phyloP scores from a whole-genome alignment of 2,113 vertebrate genomes.

The Oncorhynchus keta region DNA sequence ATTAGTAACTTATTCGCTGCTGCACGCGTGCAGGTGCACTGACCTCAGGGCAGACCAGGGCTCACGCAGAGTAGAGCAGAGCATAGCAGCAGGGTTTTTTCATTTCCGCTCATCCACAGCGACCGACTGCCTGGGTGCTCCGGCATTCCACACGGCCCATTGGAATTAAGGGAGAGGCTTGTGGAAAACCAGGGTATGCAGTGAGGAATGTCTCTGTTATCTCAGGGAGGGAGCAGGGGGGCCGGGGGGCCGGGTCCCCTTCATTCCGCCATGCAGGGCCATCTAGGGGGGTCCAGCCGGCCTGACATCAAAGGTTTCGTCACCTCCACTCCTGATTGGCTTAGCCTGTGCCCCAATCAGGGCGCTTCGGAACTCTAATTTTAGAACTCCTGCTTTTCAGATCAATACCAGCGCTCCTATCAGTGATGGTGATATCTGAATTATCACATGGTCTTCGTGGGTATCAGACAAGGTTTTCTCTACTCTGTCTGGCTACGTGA shows the following conservation, averaged over 20 bases:
- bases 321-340: constrained; percentile 13
- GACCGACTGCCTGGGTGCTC: constrained; percentile 46
- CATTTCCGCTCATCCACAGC: constrained; percentile 68
- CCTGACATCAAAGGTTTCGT: constrained; percentile 48
- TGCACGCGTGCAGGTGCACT: constrained; percentile 47
- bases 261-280: constrained; percentile 43
- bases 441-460: constrained; percentile 56
- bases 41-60: constrained; percentile 45
- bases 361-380: constrained; percentile 58
- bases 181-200: constrained; percentile 60
- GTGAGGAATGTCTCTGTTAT: constrained; percentile 76
- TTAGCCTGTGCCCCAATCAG: constrained; percentile 41
- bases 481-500: not conserved
- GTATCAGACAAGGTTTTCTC: not conserved
- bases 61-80: constrained; percentile 6
- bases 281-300: constrained; percentile 11
- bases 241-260: constrained; percentile 23
- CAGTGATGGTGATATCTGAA: constrained; percentile 67
- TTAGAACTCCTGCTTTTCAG: constrained; percentile 70
- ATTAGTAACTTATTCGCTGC: constrained; percentile 12
- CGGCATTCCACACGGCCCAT: constrained; percentile 70
- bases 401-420: constrained; percentile 67
- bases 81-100: constrained; percentile 51
- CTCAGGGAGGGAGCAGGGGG: constrained; percentile 47
- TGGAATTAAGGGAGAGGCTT: constrained; percentile 70